phyloP scores from a whole-genome alignment of 2,113 vertebrate species.

The Xenopus borealis region DNA sequence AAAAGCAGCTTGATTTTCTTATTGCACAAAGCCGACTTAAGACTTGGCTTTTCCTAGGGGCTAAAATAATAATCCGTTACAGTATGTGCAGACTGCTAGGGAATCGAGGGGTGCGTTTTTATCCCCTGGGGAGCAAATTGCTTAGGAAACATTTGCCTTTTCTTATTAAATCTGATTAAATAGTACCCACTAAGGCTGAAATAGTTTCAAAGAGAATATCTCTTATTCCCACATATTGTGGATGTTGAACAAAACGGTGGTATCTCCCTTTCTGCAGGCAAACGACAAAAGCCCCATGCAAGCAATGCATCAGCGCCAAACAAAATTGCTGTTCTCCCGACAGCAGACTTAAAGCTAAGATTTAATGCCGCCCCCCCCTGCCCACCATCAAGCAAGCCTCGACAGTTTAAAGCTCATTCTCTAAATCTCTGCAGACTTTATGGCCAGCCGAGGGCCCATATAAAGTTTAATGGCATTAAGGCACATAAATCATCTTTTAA shows the following conservation, averaged over 20 bases:
- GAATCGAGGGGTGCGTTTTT: no score
- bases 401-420: conserved; percentile 94
- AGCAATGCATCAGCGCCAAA: conserved; percentile 86
- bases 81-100: no score
- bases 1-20: conserved; percentile 23
- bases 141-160: no score
- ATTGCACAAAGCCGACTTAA: conserved; percentile 3
- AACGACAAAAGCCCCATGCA: conserved; percentile 51
- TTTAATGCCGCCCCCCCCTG: conserved; percentile 78
- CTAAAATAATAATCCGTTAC: no score
- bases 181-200: no score
- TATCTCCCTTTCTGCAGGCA: conserved; percentile 50
- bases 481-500: conserved; percentile 99
- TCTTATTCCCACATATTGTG: no score
- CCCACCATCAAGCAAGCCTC: conserved; percentile 78
- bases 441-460: conserved; percentile 86
- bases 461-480: conserved; percentile 91
- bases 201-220: no score
- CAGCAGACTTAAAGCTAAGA: conserved; percentile 87
- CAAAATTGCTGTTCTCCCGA: conserved; percentile 82
- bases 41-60: not conserved
- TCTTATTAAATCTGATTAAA: no score
- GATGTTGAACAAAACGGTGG: no score
- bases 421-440: conserved; percentile 89
- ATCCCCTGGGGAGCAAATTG: no score